Percentiles rank a stretch among this genome's conserved stretches.
Evolutionary conservation across 2,888 invertebrate species (phyloP).

Genomic region (Rotaria sp.): DNA sequence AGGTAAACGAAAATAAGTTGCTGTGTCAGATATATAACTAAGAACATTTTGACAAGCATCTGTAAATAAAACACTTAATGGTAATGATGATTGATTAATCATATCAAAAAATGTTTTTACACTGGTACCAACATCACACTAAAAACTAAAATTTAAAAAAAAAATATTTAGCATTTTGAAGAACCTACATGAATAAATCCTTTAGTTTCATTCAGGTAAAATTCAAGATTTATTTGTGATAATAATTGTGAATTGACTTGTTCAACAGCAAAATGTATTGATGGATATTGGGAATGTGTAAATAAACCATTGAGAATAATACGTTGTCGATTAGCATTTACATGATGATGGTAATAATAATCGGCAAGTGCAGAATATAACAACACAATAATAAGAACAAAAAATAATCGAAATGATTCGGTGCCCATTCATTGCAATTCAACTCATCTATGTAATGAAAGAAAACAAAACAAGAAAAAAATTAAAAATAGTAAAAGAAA

Average conservation of each 20-base stretch:
- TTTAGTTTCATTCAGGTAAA: not conserved
- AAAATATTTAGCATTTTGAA: not conserved
- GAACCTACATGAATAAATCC: not conserved
- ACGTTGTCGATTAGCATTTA: not conserved
- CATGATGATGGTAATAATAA: not conserved
- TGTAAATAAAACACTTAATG: not conserved
- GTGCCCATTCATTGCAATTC: not conserved
- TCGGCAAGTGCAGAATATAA: not conserved
- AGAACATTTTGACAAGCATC: not conserved
- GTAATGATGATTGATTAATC: not conserved
- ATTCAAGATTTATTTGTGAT: not conserved
- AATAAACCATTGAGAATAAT: not conserved
- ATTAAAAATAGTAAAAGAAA: no score
- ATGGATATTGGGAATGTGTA: not conserved
- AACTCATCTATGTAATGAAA: not conserved
- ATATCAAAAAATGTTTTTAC: not conserved
- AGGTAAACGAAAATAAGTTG: conserved; percentile 36
- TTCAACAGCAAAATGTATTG: not conserved
- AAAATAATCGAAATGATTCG: not conserved
- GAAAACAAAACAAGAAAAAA: not conserved
- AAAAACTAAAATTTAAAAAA: not conserved
- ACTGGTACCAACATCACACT: not conserved
- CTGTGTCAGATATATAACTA: conserved; percentile 33
- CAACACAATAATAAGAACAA: not conserved
- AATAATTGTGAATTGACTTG: not conserved